These are phyloP conservation scores for Drosophila neotestacea DNA, from an alignment of 2,888 invertebrate genomes.

Conservation along the genomic window DNA sequence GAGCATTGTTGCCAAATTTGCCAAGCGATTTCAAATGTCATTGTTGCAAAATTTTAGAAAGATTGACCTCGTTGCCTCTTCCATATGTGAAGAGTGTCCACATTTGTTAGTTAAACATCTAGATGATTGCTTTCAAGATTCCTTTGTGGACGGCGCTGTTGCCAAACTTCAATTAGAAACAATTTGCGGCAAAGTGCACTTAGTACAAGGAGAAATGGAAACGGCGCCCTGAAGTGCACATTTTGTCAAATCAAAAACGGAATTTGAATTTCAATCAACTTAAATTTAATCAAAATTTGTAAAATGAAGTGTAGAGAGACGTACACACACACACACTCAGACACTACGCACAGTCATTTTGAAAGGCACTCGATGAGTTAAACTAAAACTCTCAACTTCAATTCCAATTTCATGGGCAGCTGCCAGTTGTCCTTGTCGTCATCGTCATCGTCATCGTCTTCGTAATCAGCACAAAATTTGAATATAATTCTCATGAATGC, in stretches of 20 bases:
- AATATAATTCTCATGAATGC: conserved; percentile 77
- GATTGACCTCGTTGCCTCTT: neutral
- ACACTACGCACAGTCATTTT: conserved; percentile 35
- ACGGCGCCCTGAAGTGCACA: conserved; percentile 38
- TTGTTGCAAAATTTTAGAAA: conserved; percentile 4
- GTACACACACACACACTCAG: conserved; percentile 10
- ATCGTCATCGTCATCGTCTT: conserved; percentile 21
- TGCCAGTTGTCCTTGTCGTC: conserved; percentile 31
- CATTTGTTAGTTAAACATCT: conserved; percentile 22
- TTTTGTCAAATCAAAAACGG: conserved; percentile 74
- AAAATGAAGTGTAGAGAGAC: conserved; percentile 56
- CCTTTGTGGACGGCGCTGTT: conserved; percentile 34
- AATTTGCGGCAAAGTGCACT: conserved; percentile 67
- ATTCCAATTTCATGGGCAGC: conserved; percentile 59
- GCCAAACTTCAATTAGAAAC: conserved; percentile 60
- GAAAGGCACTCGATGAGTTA: conserved; percentile 43
- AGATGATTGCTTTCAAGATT: conserved; percentile 24
- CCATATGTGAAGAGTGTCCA: neutral
- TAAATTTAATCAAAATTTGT: conserved; percentile 77
- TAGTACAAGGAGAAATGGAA: conserved; percentile 22
- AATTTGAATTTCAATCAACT: conserved; percentile 78
- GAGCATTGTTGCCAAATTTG: neutral
- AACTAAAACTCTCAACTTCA: conserved; percentile 49
- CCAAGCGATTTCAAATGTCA: conserved; percentile 15
- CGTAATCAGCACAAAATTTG: conserved; percentile 73